These are phyloP conservation scores for Tetranychus urticae DNA, from an alignment of 1,140 invertebrate genomes.

Conservation along the genomic window DNA sequence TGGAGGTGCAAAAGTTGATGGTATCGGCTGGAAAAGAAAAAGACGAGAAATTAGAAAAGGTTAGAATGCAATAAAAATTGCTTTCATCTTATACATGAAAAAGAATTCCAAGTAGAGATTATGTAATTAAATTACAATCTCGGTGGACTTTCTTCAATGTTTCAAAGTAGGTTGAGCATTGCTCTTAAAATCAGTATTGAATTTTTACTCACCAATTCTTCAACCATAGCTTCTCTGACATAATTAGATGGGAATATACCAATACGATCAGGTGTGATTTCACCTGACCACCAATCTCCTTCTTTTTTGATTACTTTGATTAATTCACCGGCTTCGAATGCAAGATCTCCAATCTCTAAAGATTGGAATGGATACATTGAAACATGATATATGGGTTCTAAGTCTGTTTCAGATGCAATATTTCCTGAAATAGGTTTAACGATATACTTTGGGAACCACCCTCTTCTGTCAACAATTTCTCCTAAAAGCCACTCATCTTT, in stretches of 20 bases:
- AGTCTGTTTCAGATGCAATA: neutral
- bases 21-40: neutral
- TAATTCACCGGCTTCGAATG: slow-evolving; percentile 68
- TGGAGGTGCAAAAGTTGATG: neutral
- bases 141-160: neutral
- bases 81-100: too few species aligned
- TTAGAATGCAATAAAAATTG: too few species aligned
- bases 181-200: too few species aligned
- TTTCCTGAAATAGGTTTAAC: slow-evolving; percentile 18
- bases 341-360: slow-evolving; percentile 64
- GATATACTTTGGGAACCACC: slow-evolving; percentile 48
- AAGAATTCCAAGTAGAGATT: neutral
- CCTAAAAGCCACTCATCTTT: slow-evolving; percentile 46
- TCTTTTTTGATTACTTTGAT: slow-evolving; percentile 65
- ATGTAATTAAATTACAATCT: neutral
- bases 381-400: slow-evolving; percentile 42
- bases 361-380: slow-evolving; percentile 41
- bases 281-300: slow-evolving; percentile 96
- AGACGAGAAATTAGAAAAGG: too few species aligned
- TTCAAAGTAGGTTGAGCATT: too few species aligned
- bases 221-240: neutral
- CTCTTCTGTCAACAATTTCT: slow-evolving; percentile 24
- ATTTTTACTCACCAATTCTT: slow-evolving; percentile 4
- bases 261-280: slow-evolving; percentile 31
- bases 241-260: slow-evolving; percentile 60